Evolutionary conservation across 2,113 vertebrate species (phyloP).

Genomic region (Thymallus thymallus): DNA sequence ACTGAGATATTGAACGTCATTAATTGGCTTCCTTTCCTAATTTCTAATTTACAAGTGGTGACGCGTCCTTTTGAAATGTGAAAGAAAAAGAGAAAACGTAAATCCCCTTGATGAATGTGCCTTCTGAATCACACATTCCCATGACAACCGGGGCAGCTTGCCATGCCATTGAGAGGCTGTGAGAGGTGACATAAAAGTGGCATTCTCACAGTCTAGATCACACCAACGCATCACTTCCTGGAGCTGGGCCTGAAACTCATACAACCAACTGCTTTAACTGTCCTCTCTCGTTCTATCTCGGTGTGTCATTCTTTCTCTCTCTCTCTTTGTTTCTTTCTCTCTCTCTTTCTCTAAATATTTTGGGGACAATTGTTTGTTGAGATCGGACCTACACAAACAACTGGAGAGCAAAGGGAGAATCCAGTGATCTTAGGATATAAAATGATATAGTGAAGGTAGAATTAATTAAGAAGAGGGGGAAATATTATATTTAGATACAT

Average conservation of each 20-base stretch:
- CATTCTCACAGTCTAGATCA: constrained; percentile 49
- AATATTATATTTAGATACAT: no score
- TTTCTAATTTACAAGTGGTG: constrained; percentile 53
- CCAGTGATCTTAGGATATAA: no score
- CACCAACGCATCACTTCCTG: constrained; percentile 44
- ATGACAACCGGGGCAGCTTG: constrained; percentile 70
- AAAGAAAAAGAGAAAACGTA: constrained; percentile 43
- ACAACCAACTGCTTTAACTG: not conserved
- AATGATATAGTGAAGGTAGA: no score
- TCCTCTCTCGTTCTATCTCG: not conserved
- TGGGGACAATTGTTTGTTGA: no score
- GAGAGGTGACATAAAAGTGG: constrained; percentile 57
- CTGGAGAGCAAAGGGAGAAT: no score
- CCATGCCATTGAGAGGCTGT: constrained; percentile 67
- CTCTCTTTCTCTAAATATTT: not conserved
- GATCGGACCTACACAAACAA: no score
- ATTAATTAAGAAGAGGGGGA: no score
- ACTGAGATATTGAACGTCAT: constrained; percentile 58
- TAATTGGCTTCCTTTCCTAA: constrained; percentile 60
- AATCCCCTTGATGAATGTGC: constrained; percentile 73
- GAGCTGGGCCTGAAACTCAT: constrained; percentile 10
- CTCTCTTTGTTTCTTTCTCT: not conserved
- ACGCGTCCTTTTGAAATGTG: constrained; percentile 45
- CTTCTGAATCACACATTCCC: constrained; percentile 63
- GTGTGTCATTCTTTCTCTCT: no score